Conservation (phyloP, 2,797 vertebrate genomes). For the Myotis findleyi region DNA sequence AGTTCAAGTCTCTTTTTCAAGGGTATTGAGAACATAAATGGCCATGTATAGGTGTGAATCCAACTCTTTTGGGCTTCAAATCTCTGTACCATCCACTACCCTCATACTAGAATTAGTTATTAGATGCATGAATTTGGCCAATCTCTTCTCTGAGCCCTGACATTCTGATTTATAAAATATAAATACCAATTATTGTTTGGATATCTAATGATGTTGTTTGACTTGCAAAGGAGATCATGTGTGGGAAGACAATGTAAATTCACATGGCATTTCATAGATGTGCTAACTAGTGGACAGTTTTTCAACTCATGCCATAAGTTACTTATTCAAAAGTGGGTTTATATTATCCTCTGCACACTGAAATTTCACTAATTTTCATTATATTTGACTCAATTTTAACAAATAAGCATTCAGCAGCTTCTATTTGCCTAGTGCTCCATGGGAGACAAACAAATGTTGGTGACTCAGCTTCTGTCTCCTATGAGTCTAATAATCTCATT, state of each 20-base stretch:
- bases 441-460: not conserved
- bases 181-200: not conserved
- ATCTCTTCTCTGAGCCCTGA: not conserved
- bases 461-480: not conserved
- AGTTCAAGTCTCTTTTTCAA: not conserved
- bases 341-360: not conserved
- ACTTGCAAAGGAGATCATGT: not conserved
- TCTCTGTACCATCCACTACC: not conserved
- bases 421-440: not conserved
- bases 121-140: not conserved
- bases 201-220: not conserved
- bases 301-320: not conserved
- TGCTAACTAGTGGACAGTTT: not conserved
- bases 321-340: not conserved
- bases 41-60: not conserved
- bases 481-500: not conserved
- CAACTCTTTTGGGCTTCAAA: not conserved
- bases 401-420: not conserved
- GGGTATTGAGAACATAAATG: not conserved
- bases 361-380: slow-evolving; percentile 29
- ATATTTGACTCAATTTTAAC: not conserved
- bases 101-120: not conserved
- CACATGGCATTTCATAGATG: not conserved
- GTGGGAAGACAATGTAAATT: not conserved
- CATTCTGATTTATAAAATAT: slow-evolving; percentile 14